A percentile compares a stretch with the other conserved stretches of the same genome.
Conservation (phyloP, 2,797 vertebrate genomes). For the Pangasius mekongensis region DNA sequence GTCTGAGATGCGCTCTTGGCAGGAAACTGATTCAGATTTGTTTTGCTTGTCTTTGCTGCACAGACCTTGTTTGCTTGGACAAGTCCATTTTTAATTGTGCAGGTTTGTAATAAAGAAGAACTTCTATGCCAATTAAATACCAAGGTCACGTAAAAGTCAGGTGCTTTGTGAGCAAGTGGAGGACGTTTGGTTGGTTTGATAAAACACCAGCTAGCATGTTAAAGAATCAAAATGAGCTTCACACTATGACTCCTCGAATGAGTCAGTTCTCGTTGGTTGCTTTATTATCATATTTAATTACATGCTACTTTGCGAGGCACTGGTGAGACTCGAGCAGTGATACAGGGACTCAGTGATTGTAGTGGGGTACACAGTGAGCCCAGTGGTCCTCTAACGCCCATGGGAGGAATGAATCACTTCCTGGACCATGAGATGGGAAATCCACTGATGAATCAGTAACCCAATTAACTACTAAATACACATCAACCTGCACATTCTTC, state of each 20-base stretch:
- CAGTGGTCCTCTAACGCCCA: background rate
- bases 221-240: background rate
- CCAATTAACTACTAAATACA: slow-evolving; percentile 54
- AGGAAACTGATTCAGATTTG: slow-evolving; percentile 37
- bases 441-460: slow-evolving; percentile 70
- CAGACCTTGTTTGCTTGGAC: background rate
- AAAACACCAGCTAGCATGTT: background rate
- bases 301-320: background rate
- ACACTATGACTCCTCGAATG: background rate
- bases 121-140: background rate
- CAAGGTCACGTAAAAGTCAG: background rate
- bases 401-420: slow-evolving; percentile 61
- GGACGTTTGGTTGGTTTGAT: background rate
- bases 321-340: background rate
- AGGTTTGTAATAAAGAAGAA: background rate
- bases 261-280: background rate
- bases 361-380: background rate
- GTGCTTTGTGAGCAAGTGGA: background rate
- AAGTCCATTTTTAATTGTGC: background rate
- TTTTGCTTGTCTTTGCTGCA: slow-evolving; percentile 9
- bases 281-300: slow-evolving; percentile 10
- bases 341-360: background rate
- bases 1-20: background rate
- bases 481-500: background rate
- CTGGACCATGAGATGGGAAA: slow-evolving; percentile 66